A percentile compares a stretch with the other conserved stretches of the same genome.
phyloP scores from a whole-genome alignment of 1,140 invertebrate genomes.

The Atta texana region DNA sequence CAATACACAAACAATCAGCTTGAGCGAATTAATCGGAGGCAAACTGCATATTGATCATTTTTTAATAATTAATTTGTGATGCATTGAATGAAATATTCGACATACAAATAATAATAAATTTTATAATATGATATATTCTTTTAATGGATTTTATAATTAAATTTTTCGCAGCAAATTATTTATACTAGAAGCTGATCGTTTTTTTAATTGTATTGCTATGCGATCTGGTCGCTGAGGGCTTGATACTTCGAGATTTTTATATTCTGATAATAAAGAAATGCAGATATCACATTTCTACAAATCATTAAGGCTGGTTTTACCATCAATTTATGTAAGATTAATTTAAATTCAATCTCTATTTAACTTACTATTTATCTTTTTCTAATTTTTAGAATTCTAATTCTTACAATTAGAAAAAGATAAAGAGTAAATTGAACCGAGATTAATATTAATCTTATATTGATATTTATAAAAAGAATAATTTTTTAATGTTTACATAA shows the following conservation, averaged over 20 bases:
- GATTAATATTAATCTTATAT: too few species aligned
- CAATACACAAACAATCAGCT: background rate
- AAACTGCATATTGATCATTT: background rate
- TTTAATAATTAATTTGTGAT: background rate
- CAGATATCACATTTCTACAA: too few species aligned
- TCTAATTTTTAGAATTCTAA: too few species aligned
- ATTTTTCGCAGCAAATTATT: background rate
- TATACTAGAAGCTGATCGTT: background rate
- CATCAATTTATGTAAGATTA: background rate
- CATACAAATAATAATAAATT: background rate
- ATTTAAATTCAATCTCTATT: background rate
- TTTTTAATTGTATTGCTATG: background rate
- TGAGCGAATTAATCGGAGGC: background rate
- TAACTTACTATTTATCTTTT: too few species aligned
- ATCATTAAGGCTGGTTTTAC: too few species aligned
- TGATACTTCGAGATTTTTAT: background rate
- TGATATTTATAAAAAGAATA: background rate
- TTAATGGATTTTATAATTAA: slow-evolving; percentile 18
- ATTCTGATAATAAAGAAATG: background rate
- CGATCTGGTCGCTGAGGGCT: background rate
- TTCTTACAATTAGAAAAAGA: too few species aligned
- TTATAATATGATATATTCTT: background rate
- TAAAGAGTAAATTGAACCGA: background rate
- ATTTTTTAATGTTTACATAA: background rate
- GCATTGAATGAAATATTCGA: background rate